A percentile compares a stretch with the other conserved stretches of the same genome.
phyloP scores from a whole-genome alignment of 2,888 invertebrate species.

The Graphium colonna region DNA sequence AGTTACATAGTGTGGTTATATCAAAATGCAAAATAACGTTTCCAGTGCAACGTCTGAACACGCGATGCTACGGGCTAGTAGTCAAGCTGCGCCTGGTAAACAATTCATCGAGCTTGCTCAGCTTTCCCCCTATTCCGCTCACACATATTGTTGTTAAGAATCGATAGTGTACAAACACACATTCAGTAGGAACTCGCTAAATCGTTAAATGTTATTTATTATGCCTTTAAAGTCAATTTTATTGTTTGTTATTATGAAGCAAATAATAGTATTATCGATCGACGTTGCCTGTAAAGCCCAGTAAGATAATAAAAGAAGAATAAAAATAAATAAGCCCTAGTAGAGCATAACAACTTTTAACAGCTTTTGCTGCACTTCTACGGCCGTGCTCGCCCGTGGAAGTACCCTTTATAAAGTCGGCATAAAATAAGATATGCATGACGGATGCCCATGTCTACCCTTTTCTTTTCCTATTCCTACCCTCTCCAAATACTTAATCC shows the following conservation, averaged over 20 bases:
- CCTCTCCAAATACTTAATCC: too few relatives aligned
- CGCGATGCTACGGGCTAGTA: constrained; percentile 55
- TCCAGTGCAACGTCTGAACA: constrained; percentile 42
- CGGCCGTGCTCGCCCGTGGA: too few relatives aligned
- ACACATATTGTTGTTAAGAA: constrained; percentile 13
- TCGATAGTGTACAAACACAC: constrained; percentile 8
- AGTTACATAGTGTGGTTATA: constrained; percentile 40
- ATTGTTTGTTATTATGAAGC: background rate
- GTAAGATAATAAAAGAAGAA: too few relatives aligned
- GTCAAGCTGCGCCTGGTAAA: constrained; percentile 51
- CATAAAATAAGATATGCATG: too few relatives aligned
- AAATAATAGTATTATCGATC: background rate
- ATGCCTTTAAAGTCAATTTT: background rate
- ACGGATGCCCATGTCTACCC: too few relatives aligned
- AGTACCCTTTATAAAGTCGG: too few relatives aligned
- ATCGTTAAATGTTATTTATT: background rate
- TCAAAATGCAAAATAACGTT: constrained; percentile 51
- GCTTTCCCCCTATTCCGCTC: constrained; percentile 35
- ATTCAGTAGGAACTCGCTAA: background rate
- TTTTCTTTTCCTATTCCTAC: too few relatives aligned
- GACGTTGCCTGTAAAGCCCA: too few relatives aligned
- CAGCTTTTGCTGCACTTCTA: too few relatives aligned
- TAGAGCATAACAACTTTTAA: too few relatives aligned
- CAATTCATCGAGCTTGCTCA: constrained; percentile 39
- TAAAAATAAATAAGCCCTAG: too few relatives aligned